Percentiles rank a stretch among this genome's conserved stretches.
Conservation (phyloP, 2,888 invertebrate genomes). For the Trissoscelio sp. region DNA sequence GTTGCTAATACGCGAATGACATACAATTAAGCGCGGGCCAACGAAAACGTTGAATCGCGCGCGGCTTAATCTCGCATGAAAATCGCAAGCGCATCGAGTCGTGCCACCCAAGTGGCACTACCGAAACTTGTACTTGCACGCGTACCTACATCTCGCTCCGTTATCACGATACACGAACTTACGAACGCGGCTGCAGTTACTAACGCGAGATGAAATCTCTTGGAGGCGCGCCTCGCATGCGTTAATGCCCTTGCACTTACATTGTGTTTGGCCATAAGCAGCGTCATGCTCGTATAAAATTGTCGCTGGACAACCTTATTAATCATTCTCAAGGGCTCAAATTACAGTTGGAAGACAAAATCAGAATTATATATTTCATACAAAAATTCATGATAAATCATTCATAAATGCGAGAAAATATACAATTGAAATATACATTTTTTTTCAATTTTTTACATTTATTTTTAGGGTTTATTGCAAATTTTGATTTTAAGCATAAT, state of each 20-base stretch:
- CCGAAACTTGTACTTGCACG: slow-evolving; percentile 70
- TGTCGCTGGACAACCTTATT: slow-evolving; percentile 57
- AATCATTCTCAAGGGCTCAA: slow-evolving; percentile 36
- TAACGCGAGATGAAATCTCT: slow-evolving; percentile 68
- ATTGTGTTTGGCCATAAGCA: slow-evolving; percentile 42
- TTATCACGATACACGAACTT: slow-evolving; percentile 67
- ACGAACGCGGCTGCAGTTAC: slow-evolving; percentile 34
- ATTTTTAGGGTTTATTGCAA: too few relatives aligned
- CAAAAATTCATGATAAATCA: too few relatives aligned
- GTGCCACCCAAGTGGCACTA: slow-evolving; percentile 69
- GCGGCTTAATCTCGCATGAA: slow-evolving; percentile 48
- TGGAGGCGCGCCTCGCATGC: slow-evolving; percentile 54
- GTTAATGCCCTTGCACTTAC: slow-evolving; percentile 60
- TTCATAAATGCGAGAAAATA: too few relatives aligned
- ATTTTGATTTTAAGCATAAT: too few relatives aligned
- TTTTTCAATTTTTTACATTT: too few relatives aligned
- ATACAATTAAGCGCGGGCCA: slow-evolving; percentile 54
- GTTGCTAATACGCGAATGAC: slow-evolving; percentile 60
- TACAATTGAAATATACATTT: too few relatives aligned
- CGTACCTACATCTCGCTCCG: slow-evolving; percentile 66
- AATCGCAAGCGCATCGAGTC: slow-evolving; percentile 36
- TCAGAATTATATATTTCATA: too few relatives aligned
- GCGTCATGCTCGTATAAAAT: slow-evolving; percentile 47
- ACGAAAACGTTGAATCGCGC: slow-evolving; percentile 43
- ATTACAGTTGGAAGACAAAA: too few relatives aligned